These are phyloP conservation scores for Oenanthe oenanthe DNA, from an alignment of 2,113 vertebrate species.

Conservation along the genomic window DNA sequence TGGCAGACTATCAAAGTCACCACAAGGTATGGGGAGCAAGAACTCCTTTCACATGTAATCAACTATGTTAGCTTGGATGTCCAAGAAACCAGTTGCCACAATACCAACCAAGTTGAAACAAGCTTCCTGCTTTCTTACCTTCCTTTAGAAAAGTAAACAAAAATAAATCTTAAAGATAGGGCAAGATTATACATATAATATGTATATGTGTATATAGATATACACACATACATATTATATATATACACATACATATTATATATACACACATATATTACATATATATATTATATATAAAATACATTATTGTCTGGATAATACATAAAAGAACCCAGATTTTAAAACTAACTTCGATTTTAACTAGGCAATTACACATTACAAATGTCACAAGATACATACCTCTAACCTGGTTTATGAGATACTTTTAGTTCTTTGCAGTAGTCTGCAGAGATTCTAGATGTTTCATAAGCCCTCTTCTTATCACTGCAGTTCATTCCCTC, in stretches of 20 bases:
- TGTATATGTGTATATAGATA: not conserved
- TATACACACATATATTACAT: not conserved
- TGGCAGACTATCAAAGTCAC: not conserved
- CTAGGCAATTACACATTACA: not conserved
- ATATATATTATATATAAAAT: not conserved
- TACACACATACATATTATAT: not conserved
- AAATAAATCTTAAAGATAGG: not conserved
- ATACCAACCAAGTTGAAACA: not conserved
- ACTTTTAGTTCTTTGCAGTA: not conserved
- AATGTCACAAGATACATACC: not conserved
- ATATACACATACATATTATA: not conserved
- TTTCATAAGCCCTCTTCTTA: not conserved
- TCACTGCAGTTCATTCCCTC: not conserved
- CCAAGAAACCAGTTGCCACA: not conserved
- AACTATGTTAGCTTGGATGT: not conserved
- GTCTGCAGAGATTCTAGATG: not conserved
- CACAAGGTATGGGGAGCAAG: not conserved
- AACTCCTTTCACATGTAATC: not conserved
- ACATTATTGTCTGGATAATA: not conserved
- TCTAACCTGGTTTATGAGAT: not conserved
- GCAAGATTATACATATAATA: not conserved
- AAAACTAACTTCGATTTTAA: not conserved
- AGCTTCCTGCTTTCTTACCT: not conserved
- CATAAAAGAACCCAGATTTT: not conserved
- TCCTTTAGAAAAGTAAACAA: not conserved